Evolutionary conservation across 2,888 invertebrate species (phyloP).

Genomic region (Sclerodermus sp.): DNA sequence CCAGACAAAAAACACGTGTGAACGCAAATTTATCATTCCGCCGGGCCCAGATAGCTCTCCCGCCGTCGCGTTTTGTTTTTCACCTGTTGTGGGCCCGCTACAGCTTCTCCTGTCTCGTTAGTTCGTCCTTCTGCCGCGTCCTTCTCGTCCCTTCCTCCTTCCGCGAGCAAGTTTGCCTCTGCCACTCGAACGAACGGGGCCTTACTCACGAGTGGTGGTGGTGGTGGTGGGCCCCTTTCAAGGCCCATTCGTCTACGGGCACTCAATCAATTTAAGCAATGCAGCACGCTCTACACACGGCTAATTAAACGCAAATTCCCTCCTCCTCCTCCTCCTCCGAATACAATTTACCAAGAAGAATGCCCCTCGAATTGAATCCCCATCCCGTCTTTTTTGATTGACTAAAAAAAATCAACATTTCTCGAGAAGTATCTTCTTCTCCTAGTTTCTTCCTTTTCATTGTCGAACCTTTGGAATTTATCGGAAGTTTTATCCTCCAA

Average conservation of each 20-base stretch:
- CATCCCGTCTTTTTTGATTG: too few species aligned
- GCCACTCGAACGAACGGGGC: not conserved
- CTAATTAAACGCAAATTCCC: too few species aligned
- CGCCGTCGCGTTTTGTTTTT: constrained; percentile 20
- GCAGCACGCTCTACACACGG: too few species aligned
- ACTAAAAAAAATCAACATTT: too few species aligned
- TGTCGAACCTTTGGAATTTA: too few species aligned
- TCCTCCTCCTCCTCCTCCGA: too few species aligned
- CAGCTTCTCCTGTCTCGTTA: constrained; percentile 3
- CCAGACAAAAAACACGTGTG: constrained; percentile 31
- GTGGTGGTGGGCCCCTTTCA: not conserved
- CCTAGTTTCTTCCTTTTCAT: too few species aligned
- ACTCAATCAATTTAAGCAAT: too few species aligned
- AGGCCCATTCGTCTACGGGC: not conserved
- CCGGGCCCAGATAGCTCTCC: constrained; percentile 7
- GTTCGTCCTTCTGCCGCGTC: constrained; percentile 9
- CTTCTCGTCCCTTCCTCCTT: not conserved
- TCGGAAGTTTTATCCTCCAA: too few species aligned
- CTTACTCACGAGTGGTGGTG: not conserved
- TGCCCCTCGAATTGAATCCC: too few species aligned
- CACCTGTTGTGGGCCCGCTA: constrained; percentile 15
- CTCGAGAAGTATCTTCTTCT: too few species aligned
- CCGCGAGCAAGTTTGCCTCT: constrained; percentile 1
- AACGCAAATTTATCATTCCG: constrained; percentile 37
- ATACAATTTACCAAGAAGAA: too few species aligned